Base-by-base conservation (phyloP, 2,113 vertebrate species). In the Erpornis zantholeuca region DNA sequence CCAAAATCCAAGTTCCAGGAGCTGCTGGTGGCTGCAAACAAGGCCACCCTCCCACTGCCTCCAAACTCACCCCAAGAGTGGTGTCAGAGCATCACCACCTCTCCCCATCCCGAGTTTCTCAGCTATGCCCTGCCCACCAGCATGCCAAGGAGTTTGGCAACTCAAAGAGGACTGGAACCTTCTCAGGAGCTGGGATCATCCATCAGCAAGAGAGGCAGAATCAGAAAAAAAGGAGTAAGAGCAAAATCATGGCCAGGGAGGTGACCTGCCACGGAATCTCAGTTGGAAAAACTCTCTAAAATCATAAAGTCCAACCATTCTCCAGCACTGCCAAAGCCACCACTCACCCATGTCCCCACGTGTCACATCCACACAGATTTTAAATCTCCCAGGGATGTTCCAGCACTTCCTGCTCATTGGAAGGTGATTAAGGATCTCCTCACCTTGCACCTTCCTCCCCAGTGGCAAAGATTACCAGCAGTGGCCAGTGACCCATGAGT, bases 261-360 rank as follows among this genome's bases (percentile, higher is more conserved):
- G 31, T 9, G 28, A 28, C 3, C 44, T 72, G 69, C 1, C 44
- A 22, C 0, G 1, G 53, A 38, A 57, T 14, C 40, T 27, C 25
- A 22, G 18, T 0, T 36, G 59, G 18, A 50, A 64, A 82, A 68
- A 14, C 1, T 24, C 29, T 22, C n/a, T 21, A 17, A 53, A 66
- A 29, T 13, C 38, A 16, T 8, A 1, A 20, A 53, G 3, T 21
- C 45, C 33, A 21, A 12, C 12, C 3, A 4, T 59, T 36, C 2
- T 17, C 68, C 61, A 68, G 86, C 53, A 53, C 23, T 60, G 38
- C 77, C 53, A 38, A 53, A 53, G 69, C 77, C 68, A 50, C 15
- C 17, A 1, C 18, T 38, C 19, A 1, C 13, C n/a, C 36, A 4
- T 3, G n/a, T 45, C 19, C 61, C 16, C 53, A 60, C 1, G 24